These are phyloP conservation scores for Dendrocincla fuliginosa DNA, from an alignment of 2,797 vertebrate species.

Conservation along the genomic window DNA sequence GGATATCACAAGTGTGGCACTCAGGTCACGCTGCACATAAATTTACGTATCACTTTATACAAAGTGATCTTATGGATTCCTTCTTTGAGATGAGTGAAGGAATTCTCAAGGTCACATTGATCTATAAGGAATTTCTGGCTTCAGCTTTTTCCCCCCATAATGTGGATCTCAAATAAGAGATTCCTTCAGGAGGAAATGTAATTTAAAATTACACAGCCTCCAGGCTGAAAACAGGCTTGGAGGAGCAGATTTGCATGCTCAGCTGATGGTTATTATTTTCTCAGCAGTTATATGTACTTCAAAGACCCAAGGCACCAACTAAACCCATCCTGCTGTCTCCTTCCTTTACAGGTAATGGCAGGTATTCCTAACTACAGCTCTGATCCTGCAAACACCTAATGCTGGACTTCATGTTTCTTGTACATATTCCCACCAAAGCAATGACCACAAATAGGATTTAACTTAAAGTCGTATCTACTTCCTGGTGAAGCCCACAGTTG, in stretches of 20 bases:
- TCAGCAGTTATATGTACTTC: background rate
- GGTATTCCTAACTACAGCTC: background rate
- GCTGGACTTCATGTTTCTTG: background rate
- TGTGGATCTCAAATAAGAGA: background rate
- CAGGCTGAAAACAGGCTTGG: background rate
- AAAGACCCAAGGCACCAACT: background rate
- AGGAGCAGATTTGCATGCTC: background rate
- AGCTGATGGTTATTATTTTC: background rate
- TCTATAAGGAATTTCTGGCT: background rate
- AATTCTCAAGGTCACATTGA: background rate
- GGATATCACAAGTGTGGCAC: background rate
- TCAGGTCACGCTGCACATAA: background rate
- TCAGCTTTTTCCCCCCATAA: rapidly evolving
- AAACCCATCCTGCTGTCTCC: background rate
- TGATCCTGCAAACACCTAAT: background rate
- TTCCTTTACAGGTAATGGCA: background rate
- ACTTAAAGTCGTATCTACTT: background rate
- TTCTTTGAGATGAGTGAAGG: background rate
- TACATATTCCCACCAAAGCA: background rate
- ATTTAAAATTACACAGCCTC: background rate
- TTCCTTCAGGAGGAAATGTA: background rate
- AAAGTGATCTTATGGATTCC: background rate
- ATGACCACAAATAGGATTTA: background rate
- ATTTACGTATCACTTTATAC: background rate
- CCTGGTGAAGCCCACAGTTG: background rate